Conservation (phyloP, 2,888 invertebrate species). For the Byasa hedistus region DNA sequence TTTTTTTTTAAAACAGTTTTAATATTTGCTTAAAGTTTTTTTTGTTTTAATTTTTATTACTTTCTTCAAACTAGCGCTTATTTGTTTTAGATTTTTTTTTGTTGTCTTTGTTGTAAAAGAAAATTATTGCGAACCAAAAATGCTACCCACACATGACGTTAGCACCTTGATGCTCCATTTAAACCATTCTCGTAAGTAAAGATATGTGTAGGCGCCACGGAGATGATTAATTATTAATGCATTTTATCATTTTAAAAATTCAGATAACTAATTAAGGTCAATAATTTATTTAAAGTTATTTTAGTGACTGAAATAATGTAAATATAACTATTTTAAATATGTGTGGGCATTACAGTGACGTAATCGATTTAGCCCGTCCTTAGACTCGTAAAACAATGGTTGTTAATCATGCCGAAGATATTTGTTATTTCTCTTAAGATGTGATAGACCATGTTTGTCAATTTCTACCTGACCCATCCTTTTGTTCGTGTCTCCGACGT, state of each 20-base stretch:
- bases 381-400: constrained; percentile 26
- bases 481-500: constrained; percentile 42
- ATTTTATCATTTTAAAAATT: neutral
- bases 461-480: constrained; percentile 52
- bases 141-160: constrained; percentile 27
- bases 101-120: constrained; percentile 13
- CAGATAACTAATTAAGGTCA: neutral
- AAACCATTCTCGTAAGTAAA: constrained; percentile 21
- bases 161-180: constrained; percentile 22
- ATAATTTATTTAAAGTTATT: constrained; percentile 24
- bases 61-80: neutral
- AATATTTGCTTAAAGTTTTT: neutral
- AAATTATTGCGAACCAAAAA: constrained; percentile 4
- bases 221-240: constrained; percentile 18
- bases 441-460: constrained; percentile 41
- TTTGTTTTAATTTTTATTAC: too few species aligned
- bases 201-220: neutral
- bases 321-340: constrained; percentile 21
- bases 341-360: constrained; percentile 25
- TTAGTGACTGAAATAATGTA: constrained; percentile 32
- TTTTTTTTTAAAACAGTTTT: neutral
- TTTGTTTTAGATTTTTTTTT: constrained; percentile 13
- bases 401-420: constrained; percentile 28
- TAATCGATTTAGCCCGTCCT: constrained; percentile 26
- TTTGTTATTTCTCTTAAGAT: constrained; percentile 30